Evolutionary conservation across 2,113 vertebrate genomes (phyloP).

Genomic region (Mionectes macconnelli): DNA sequence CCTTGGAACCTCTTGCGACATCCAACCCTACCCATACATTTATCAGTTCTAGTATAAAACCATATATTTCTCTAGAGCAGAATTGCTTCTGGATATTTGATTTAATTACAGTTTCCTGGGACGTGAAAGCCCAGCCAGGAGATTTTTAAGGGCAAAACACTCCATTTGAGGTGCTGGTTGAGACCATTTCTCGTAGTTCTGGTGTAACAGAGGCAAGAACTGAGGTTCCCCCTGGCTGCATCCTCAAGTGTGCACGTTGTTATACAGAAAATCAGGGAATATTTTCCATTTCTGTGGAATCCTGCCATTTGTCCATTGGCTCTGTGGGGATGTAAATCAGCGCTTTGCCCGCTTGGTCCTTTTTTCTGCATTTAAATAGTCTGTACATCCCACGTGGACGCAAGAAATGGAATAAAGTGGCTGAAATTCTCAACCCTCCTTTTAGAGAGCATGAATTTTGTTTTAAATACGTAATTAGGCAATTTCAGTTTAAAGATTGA

Average conservation of each 20-base stretch:
- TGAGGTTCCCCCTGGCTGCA: not conserved
- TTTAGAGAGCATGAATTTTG: not conserved
- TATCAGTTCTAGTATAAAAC: not conserved
- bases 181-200: not conserved
- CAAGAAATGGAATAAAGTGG: not conserved
- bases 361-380: not conserved
- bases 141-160: not conserved
- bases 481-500: not conserved
- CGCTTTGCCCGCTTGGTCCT: not conserved
- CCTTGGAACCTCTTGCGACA: not conserved
- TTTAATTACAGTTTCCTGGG: not conserved
- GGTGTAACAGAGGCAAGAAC: not conserved
- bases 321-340: not conserved
- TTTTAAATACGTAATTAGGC: not conserved
- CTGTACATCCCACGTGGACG: not conserved
- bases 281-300: not conserved
- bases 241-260: not conserved
- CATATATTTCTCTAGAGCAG: not conserved
- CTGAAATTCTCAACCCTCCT: not conserved
- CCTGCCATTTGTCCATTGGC: not conserved
- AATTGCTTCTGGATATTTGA: not conserved
- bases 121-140: not conserved
- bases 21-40: not conserved
- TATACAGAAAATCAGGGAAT: not conserved
- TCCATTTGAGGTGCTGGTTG: not conserved